These are phyloP conservation scores for Pelodiscus sinensis DNA, from an alignment of 2,113 vertebrate species.

Conservation along the genomic window DNA sequence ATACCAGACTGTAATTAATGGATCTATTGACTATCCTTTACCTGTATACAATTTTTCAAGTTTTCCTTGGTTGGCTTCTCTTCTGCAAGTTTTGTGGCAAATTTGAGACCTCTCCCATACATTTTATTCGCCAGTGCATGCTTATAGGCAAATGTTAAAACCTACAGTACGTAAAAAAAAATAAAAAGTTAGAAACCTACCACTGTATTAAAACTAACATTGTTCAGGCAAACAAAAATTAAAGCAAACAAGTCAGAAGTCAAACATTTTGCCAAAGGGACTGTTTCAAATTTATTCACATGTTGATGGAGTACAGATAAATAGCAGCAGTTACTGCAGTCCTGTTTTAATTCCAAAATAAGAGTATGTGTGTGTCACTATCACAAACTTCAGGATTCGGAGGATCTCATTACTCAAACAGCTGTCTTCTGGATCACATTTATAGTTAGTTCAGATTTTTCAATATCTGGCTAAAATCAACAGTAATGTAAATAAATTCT, in stretches of 20 bases:
- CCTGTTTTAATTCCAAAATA: neutral
- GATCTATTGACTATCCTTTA: slow-evolving; percentile 58
- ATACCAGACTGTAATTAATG: neutral
- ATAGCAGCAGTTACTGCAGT: neutral
- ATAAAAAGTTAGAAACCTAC: neutral
- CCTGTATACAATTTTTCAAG: slow-evolving; percentile 97
- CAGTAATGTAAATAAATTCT: neutral
- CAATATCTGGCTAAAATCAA: neutral
- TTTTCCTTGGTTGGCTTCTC: slow-evolving; percentile 98
- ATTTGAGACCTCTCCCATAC: slow-evolving; percentile 95
- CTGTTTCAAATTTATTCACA: slow-evolving; percentile 2
- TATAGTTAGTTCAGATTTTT: slow-evolving; percentile 19
- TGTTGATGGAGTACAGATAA: neutral
- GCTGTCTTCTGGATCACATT: neutral
- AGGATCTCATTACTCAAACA: neutral
- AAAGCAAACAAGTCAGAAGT: neutral
- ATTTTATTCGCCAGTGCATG: slow-evolving; percentile 95
- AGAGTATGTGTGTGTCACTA: slow-evolving; percentile 11
- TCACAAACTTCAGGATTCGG: neutral
- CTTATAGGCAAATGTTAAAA: slow-evolving; percentile 96
- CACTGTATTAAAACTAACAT: neutral
- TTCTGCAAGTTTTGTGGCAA: slow-evolving; percentile 93
- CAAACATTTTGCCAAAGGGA: neutral
- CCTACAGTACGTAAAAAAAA: slow-evolving; percentile 74
- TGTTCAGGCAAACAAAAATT: slow-evolving; percentile 15